Percentiles rank a stretch among this genome's conserved stretches.
Conservation (phyloP, 2,888 invertebrate species). For the Aproaerema taeniolella region DNA sequence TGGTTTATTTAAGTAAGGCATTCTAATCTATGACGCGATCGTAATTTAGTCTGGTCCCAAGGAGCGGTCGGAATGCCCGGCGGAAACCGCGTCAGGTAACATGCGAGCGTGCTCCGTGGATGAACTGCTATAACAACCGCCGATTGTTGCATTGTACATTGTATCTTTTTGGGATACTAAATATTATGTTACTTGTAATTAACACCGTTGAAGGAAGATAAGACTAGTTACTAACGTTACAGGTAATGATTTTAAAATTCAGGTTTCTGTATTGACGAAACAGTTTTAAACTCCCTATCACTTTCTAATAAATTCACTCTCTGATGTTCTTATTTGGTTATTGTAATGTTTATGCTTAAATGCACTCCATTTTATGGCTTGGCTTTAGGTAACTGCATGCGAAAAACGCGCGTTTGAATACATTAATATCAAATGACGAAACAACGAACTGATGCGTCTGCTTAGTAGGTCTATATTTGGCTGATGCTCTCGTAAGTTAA, state of each 20-base stretch:
- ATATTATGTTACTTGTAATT: no score
- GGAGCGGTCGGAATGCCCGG: slow-evolving; percentile 49
- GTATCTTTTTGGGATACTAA: no score
- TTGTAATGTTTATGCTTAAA: no score
- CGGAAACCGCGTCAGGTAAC: slow-evolving; percentile 66
- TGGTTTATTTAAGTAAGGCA: slow-evolving; percentile 9
- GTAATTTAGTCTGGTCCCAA: slow-evolving; percentile 25
- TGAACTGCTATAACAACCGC: slow-evolving; percentile 4
- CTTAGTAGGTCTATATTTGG: slow-evolving; percentile 34
- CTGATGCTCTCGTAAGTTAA: slow-evolving; percentile 28
- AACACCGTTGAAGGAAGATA: no score
- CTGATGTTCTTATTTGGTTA: background rate
- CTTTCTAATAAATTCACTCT: no score
- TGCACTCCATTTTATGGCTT: no score
- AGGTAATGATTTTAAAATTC: no score
- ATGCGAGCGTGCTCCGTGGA: slow-evolving; percentile 23
- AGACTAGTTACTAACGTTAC: no score
- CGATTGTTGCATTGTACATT: background rate
- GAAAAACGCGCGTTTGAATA: slow-evolving; percentile 35
- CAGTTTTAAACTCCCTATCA: no score
- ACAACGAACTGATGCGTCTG: slow-evolving; percentile 42
- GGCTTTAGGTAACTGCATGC: no score
- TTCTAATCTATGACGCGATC: slow-evolving; percentile 16
- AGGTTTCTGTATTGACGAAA: no score
- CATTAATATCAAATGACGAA: slow-evolving; percentile 35